Evolutionary conservation across 2,113 vertebrate genomes (phyloP), one percentile per base, ranked within the genome.

Genomic region (Phaethornis superciliosus): DNA sequence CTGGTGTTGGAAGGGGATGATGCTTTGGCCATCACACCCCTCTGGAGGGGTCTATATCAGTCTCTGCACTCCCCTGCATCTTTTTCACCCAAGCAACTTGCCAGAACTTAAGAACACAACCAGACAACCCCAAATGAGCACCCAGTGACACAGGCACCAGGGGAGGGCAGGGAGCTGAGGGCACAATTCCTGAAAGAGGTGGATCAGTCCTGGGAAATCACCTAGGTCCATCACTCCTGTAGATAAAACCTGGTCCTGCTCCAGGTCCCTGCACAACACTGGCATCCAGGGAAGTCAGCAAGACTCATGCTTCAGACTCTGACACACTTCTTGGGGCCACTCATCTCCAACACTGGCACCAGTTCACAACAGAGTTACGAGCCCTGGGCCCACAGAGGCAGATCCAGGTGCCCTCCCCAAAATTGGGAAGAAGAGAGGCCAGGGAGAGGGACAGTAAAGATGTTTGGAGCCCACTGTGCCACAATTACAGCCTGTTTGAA

Each of bases 71-170:
- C 7, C 15, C 6, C 40, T 59, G 44, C 54, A 11, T 32, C 33
- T 32, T 71, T n/a, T 18, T 11, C 62, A 64, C 12, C 6, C 0
- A 0, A 21, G 55, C 37, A 64, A 37, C 70, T 90, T 70, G 30
- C 18, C 70, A 37, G 42, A 91, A 93, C 62, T 96, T 91, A 3
- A 26, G 20, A 54, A 40, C 26, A 85, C 30, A 76, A 37, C 30
- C 37, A n/a, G 33, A 30, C 28, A 20, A 3, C 15, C 12, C 69
- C 35, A 42, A 42, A 52, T 1, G 17, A 65, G 49, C 20, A 28
- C 28, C 22, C 17, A 7, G 42, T 8, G 47, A 33, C 69, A 51
- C 0, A 0, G 70, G 21, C 33, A 47, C 22, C 26, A 3, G 9
- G 37, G 47, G 47, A 85, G 67, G 62, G 23, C 24, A n/a, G 65